Conservation (phyloP, 2,113 vertebrate genomes). For the Apteryx owenii region DNA sequence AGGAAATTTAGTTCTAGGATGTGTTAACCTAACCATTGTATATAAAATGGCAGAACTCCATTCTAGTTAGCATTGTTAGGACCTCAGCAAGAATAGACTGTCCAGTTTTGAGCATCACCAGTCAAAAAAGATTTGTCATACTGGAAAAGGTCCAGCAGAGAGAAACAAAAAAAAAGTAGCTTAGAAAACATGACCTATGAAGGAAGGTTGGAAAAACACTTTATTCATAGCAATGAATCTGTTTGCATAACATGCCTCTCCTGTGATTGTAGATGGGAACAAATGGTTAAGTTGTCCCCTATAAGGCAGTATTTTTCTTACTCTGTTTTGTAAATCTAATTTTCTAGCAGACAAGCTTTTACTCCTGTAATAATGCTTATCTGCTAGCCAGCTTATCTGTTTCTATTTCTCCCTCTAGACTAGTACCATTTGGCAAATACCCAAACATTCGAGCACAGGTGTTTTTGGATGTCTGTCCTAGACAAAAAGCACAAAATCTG, state of each 20-base stretch:
- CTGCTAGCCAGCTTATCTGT: background rate
- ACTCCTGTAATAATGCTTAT: background rate
- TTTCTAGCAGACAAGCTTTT: slow-evolving; percentile 15
- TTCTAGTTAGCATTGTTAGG: background rate
- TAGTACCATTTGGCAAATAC: background rate
- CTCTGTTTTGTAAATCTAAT: slow-evolving; percentile 1
- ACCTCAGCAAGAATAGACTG: background rate
- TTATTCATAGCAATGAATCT: background rate
- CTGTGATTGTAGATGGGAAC: background rate
- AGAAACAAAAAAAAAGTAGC: background rate
- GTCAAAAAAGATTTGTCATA: background rate
- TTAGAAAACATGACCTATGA: rapidly evolving
- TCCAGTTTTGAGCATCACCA: background rate
- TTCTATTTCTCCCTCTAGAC: background rate
- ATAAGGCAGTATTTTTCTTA: background rate
- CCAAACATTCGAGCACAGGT: background rate
- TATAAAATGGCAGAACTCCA: background rate
- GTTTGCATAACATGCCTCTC: background rate
- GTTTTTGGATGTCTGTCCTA: background rate
- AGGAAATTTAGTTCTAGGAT: background rate
- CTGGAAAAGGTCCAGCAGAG: background rate
- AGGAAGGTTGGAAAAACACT: background rate
- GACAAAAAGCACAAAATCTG: background rate
- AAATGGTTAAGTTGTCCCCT: background rate
- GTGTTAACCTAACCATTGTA: background rate